Evolutionary conservation across 2,113 vertebrate species (phyloP), one percentile per base, ranked within the genome.

Genomic region (Phalacrocorax brasilianus): DNA sequence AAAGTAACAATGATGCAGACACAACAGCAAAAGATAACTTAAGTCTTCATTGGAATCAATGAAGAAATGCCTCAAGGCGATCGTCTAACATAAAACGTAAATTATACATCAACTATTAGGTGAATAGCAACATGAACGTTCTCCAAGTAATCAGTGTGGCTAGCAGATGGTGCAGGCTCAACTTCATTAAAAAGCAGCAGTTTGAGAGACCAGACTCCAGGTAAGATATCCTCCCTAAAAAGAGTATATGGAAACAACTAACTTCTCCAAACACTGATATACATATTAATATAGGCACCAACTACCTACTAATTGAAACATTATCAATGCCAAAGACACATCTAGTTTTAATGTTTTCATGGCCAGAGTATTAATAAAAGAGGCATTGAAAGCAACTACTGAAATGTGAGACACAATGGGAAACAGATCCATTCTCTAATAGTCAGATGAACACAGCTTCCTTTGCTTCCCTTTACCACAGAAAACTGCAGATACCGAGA

Each of bases 391-490:
- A 80, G n/a, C 2, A 28, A 59, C 8, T 32, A 44, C 21, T 35
- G 61, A 47, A 78, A 15, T 7, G 28, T 0, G 2, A 63, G 45
- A 42, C 11, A 16, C 0, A 2, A 28, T 7, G 6, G 62, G 63
- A 88, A 85, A 42, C 23, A 62, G 14, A 17, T 24, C 23, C 28
- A 1, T 26, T 80, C 24, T 56, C 45, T 14, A n/a, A 20, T 5
- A 42, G 18, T 24, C 44, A 70, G 33, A 45, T 6, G 11, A 61
- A 16, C 32, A 38, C 5, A 22, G 28, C 20, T 85, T 66, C 40
- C 18, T 65, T 70, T 30, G 12, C 14, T 86, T 85, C 84, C 35
- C 40, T 42, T 63, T 33, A 28, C 38, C 33, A 78, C 30, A 71
- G 6, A 5, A 82, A 83, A 35, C 1, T 40, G 13, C 21, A 74